A percentile compares a stretch with the other conserved stretches of the same genome.
These are phyloP conservation scores for Morpho achilles DNA, from an alignment of 2,888 invertebrate species.

Conservation along the genomic window DNA sequence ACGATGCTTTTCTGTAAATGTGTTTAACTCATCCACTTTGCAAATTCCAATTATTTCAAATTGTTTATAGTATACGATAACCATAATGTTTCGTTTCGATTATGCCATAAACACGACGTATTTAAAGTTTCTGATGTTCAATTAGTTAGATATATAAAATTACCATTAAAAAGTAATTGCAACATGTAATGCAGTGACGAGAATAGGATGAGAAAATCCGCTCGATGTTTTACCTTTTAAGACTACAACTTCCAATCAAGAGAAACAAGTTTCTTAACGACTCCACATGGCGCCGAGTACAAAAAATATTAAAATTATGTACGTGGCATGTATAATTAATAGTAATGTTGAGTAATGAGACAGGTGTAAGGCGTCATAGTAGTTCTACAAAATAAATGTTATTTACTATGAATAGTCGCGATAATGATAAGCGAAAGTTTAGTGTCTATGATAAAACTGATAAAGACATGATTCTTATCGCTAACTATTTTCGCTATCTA, in stretches of 20 bases:
- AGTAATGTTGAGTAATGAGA: slow-evolving; percentile 14
- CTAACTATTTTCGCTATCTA: not conserved
- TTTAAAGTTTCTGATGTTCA: too few species aligned
- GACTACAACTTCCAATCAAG: slow-evolving; percentile 27
- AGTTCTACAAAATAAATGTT: slow-evolving; percentile 11
- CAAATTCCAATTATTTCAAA: too few species aligned
- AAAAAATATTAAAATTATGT: slow-evolving; percentile 38
- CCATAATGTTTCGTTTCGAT: too few species aligned
- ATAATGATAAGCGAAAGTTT: slow-evolving; percentile 7
- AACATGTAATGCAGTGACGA: slow-evolving; percentile 8
- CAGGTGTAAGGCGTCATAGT: slow-evolving; percentile 11
- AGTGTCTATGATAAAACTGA: not conserved
- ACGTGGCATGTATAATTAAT: slow-evolving; percentile 19
- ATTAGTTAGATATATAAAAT: too few species aligned
- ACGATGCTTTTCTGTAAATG: too few species aligned
- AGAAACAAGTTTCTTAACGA: slow-evolving; percentile 35
- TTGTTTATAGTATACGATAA: too few species aligned
- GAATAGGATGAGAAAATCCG: slow-evolving; percentile 12
- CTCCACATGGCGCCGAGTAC: slow-evolving; percentile 47
- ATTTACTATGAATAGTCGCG: slow-evolving; percentile 4
- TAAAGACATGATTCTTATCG: slow-evolving; percentile 1
- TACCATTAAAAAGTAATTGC: too few species aligned
- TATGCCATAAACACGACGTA: too few species aligned
- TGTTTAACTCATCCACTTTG: too few species aligned
- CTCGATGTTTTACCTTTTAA: slow-evolving; percentile 17